phyloP scores from a whole-genome alignment of 2,113 vertebrate species.

The Oceanites oceanicus region DNA sequence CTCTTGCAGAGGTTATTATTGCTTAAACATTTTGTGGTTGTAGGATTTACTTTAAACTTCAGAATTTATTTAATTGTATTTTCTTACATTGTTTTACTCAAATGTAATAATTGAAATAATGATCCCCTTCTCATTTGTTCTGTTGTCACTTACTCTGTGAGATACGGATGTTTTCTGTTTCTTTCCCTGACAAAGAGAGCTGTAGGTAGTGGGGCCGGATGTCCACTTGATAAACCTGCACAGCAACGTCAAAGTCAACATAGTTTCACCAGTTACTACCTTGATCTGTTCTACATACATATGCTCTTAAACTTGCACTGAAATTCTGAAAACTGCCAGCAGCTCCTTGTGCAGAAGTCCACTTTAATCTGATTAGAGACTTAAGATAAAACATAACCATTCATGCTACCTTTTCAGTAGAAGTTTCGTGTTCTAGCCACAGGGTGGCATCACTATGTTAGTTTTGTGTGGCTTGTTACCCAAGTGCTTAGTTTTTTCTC shows the following conservation, averaged over 20 bases:
- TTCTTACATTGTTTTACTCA: neutral
- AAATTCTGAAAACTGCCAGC: neutral
- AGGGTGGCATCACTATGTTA: constrained; percentile 14
- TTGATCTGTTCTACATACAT: neutral
- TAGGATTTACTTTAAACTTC: neutral
- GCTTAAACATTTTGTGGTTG: neutral
- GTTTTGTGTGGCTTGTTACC: neutral
- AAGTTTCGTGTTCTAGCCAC: neutral
- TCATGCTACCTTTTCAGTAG: neutral
- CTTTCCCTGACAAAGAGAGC: neutral
- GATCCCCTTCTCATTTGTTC: neutral
- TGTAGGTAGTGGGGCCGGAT: neutral
- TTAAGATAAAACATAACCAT: neutral
- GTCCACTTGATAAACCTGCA: neutral
- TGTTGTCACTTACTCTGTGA: neutral
- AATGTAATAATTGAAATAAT: neutral
- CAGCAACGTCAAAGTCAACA: neutral
- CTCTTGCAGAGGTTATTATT: neutral
- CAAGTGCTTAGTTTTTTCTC: no score
- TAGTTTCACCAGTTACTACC: neutral
- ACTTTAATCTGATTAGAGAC: neutral
- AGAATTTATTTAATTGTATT: neutral
- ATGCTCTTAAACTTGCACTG: neutral
- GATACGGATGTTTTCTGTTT: neutral
- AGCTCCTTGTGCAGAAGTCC: neutral